Evolutionary conservation across 2,797 vertebrate genomes (phyloP).

Genomic region (Lepidocolaptes lacrymiger): DNA sequence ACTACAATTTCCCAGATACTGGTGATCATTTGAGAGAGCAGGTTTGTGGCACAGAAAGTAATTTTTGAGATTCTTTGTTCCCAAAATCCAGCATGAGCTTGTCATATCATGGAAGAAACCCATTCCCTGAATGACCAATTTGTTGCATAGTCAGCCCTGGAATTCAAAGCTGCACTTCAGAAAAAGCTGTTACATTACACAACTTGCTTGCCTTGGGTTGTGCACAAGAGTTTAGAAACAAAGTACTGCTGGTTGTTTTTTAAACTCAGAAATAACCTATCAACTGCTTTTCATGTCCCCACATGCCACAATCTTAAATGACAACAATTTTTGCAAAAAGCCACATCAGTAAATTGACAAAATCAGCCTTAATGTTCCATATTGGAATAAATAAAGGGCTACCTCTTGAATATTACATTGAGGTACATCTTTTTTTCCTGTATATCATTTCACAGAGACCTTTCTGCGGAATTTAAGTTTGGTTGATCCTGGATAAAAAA

Average conservation of each 20-base stretch:
- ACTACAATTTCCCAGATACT: background rate
- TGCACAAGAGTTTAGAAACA: background rate
- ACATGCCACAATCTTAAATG: background rate
- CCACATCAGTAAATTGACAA: background rate
- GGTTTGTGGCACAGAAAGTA: background rate
- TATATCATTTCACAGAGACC: background rate
- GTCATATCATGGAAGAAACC: background rate
- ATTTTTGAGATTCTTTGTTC: background rate
- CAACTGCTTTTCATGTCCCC: background rate
- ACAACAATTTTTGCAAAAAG: background rate
- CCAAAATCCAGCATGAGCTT: background rate
- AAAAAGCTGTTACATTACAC: background rate
- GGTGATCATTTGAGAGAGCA: background rate
- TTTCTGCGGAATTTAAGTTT: background rate
- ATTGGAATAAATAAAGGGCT: background rate
- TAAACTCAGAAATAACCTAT: background rate
- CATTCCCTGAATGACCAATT: background rate
- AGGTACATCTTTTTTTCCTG: background rate
- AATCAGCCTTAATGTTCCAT: background rate
- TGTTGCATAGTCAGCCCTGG: background rate
- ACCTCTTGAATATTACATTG: background rate
- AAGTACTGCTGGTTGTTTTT: background rate
- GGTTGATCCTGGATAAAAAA: background rate
- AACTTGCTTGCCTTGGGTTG: background rate
- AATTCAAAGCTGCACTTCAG: background rate